Evolutionary conservation across 1,140 invertebrate species (phyloP).

Genomic region (Zeugodacus cucurbitae): DNA sequence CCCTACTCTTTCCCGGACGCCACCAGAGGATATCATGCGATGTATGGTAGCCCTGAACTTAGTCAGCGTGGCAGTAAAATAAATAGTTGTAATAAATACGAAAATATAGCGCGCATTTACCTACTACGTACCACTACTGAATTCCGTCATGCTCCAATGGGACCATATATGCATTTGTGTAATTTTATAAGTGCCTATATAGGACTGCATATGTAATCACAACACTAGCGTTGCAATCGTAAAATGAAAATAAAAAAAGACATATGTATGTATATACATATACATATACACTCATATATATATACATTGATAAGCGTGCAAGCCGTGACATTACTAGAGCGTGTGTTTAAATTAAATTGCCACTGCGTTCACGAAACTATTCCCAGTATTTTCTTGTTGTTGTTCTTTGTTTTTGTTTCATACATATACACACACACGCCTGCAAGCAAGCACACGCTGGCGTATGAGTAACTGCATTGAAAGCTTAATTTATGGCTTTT

Average conservation of each 20-base stretch:
- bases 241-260: background rate
- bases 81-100: background rate
- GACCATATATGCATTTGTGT: background rate
- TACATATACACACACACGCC: background rate
- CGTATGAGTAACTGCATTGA: constrained; percentile 28
- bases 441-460: background rate
- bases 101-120: background rate
- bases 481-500: constrained; percentile 33
- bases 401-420: background rate
- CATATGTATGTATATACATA: background rate
- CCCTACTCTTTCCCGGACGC: background rate
- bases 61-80: background rate
- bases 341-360: constrained; percentile 13
- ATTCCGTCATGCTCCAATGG: background rate
- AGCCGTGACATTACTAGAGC: background rate
- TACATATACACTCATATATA: background rate
- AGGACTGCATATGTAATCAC: background rate
- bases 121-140: background rate
- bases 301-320: background rate
- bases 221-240: background rate
- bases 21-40: background rate
- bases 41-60: background rate
- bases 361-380: background rate
- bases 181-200: background rate
- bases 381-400: background rate